These are phyloP conservation scores for Hydropsyche betteni DNA, from an alignment of 2,888 invertebrate species.

Conservation along the genomic window DNA sequence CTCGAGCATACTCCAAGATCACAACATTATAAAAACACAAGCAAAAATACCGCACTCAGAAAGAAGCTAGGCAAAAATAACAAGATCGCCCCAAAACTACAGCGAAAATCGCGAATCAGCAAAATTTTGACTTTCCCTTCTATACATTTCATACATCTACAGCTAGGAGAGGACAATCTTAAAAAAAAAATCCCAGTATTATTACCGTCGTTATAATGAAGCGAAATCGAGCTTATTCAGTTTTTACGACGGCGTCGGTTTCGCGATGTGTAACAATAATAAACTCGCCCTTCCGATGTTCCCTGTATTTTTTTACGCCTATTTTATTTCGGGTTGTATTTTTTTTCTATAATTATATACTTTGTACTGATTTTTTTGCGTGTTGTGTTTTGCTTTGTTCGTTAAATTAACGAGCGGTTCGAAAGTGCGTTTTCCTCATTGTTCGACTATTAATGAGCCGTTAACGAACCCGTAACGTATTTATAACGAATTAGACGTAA, in stretches of 20 bases:
- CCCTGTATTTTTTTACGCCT: conserved; percentile 17
- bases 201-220: conserved; percentile 43
- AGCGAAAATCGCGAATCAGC: conserved; percentile 45
- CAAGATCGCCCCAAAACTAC: conserved; percentile 44
- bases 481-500: no score
- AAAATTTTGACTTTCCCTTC: no score
- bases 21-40: no score
- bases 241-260: conserved; percentile 41
- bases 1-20: no score
- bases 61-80: conserved; percentile 33
- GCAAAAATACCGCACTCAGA: no score
- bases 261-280: conserved; percentile 40
- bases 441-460: neutral
- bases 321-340: neutral
- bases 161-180: neutral
- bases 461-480: no score
- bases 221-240: conserved; percentile 43
- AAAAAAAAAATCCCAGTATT: neutral
- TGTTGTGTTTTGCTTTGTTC: conserved; percentile 17
- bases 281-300: conserved; percentile 35
- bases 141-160: neutral
- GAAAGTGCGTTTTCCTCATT: conserved; percentile 3
- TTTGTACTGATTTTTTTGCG: neutral
- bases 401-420: neutral
- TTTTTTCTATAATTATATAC: conserved; percentile 4